Evolutionary conservation across 2,888 invertebrate species (phyloP).

Genomic region (Caenorhabditis zanzibari): DNA sequence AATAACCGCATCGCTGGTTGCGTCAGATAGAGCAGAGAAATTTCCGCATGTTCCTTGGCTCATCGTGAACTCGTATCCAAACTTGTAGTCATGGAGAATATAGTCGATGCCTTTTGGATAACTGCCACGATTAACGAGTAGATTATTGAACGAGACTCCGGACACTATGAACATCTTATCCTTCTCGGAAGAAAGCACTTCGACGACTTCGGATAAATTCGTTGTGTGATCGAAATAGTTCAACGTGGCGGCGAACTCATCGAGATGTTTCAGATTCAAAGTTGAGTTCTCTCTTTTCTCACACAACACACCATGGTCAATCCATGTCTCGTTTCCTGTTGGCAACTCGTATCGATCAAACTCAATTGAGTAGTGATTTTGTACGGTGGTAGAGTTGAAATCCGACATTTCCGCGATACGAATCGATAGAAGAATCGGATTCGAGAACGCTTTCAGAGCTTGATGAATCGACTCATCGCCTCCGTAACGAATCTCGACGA

Average conservation of each 20-base stretch:
- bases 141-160: conserved; percentile 43
- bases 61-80: conserved; percentile 63
- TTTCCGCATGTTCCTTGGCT: conserved; percentile 23
- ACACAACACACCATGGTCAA: conserved; percentile 57
- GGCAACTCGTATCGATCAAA: conserved; percentile 59
- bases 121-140: background rate
- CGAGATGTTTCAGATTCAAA: conserved; percentile 15
- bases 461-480: conserved; percentile 47
- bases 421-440: conserved; percentile 58
- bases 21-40: background rate
- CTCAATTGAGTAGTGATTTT: conserved; percentile 51
- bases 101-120: conserved; percentile 51
- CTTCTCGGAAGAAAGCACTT: conserved; percentile 51
- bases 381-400: conserved; percentile 32
- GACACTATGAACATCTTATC: conserved; percentile 34
- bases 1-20: conserved; percentile 41
- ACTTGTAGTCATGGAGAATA: conserved; percentile 62
- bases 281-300: background rate
- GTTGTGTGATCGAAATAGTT: conserved; percentile 33
- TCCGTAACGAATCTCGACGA: conserved; percentile 58
- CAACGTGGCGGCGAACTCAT: conserved; percentile 52
- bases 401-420: conserved; percentile 45
- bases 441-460: conserved; percentile 19
- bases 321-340: conserved; percentile 6
- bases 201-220: conserved; percentile 37